These are phyloP conservation scores for Caenorhabditis brenneri DNA, from an alignment of 1,140 invertebrate species.

Conservation along the genomic window DNA sequence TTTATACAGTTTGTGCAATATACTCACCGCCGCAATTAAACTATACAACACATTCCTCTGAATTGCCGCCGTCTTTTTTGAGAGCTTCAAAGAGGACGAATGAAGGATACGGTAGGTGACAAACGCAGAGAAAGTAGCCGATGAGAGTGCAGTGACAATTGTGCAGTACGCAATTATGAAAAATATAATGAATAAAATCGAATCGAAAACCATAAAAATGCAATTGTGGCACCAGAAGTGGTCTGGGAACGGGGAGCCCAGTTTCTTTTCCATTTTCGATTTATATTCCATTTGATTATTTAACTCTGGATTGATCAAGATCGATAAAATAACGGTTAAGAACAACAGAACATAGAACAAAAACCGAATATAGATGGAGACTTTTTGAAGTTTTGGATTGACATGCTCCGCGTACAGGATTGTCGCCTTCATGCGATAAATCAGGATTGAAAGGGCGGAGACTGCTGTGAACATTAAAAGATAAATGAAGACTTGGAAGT, in stretches of 20 bases:
- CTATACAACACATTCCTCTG: not conserved
- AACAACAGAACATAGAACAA: not conserved
- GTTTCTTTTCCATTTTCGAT: not conserved
- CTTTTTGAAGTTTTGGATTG: not conserved
- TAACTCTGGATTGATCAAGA: not conserved
- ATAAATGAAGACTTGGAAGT: not conserved
- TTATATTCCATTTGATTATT: not conserved
- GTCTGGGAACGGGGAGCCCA: not conserved
- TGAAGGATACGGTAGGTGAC: not conserved
- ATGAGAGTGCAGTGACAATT: not conserved
- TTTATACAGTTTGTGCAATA: too few species aligned
- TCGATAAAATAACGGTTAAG: not conserved
- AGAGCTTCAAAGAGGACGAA: not conserved
- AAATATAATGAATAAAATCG: not conserved
- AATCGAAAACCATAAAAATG: not conserved
- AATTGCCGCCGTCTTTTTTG: not conserved
- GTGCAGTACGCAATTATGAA: not conserved
- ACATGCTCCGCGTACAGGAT: not conserved
- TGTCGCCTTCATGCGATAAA: not conserved
- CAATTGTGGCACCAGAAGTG: not conserved
- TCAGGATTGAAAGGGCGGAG: not conserved
- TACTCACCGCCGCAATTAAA: not conserved
- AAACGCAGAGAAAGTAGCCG: not conserved
- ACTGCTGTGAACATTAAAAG: not conserved
- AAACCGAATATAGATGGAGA: not conserved